phyloP scores from a whole-genome alignment of 2,113 vertebrate genomes.

The Rhinolophus sinicus region DNA sequence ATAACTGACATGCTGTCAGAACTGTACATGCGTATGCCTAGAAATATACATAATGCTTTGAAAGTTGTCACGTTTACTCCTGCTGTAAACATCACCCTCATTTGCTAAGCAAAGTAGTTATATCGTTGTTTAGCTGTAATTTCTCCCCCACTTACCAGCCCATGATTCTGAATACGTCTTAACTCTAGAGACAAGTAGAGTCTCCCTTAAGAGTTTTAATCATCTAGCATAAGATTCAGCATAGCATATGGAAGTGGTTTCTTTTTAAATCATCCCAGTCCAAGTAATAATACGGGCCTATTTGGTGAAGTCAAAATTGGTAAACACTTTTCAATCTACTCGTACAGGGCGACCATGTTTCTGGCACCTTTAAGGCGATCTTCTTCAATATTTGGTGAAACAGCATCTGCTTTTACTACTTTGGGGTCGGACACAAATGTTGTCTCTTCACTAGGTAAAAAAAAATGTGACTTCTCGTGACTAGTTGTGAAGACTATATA shows the following conservation, averaged over 20 bases:
- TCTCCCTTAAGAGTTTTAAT: not conserved
- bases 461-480: not conserved
- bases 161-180: conserved; percentile 68
- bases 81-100: conserved; percentile 86
- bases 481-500: no score
- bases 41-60: conserved; percentile 88
- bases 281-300: not conserved
- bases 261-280: not conserved
- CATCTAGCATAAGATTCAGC: conserved; percentile 2
- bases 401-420: conserved; percentile 4
- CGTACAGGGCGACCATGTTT: not conserved
- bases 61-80: conserved; percentile 87
- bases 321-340: not conserved
- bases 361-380: not conserved
- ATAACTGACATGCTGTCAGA: conserved; percentile 89
- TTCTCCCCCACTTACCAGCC: conserved; percentile 33
- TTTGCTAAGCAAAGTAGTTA: conserved; percentile 82
- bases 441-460: not conserved
- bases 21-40: conserved; percentile 82
- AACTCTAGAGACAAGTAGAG: conserved; percentile 68
- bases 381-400: not conserved
- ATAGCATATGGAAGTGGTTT: conserved; percentile 34
- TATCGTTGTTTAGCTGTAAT: conserved; percentile 75
- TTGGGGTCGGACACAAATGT: not conserved
- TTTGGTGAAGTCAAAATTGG: conserved; percentile 3